Base-by-base conservation (phyloP, 2,797 vertebrate genomes). In the Microctenopoma lineatum region DNA sequence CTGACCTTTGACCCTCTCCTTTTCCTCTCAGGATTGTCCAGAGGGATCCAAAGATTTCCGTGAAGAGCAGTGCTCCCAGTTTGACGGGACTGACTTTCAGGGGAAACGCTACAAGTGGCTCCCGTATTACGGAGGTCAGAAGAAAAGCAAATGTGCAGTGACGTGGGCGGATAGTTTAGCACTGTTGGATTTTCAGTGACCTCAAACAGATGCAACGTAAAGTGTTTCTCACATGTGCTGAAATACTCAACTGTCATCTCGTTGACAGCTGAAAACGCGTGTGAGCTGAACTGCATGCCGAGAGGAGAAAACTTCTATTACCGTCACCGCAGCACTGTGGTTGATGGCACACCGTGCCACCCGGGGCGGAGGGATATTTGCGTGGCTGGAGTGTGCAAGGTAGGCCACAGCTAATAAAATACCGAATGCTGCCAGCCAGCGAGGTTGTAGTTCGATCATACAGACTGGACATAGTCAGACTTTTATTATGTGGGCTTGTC, bases 271-370 rank as follows among this genome's bases (percentile, higher is more conserved):
- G 95, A 96, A 47, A 97, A 96, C 87, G 96, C 96, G 48, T 99
- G 98, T 79, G 97, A 98, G 86, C 90, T 99, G 86, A 98, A 96
- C 94, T 99, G 98, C 88, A 98, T 98, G 71, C 98, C 98, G 16
- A 95, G 94, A 80, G 98, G 97, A 79, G 96, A 98, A 79, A 99
- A 95, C 90, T 99, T 98, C 76, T 99, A 94, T 91, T 98, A 96
- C 56, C 96, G 94, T 10, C 97, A 99, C 69, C 94, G 90, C 78
- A 94, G 92, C 62, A 70, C 95, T 0, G 98, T 98, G 73, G 84
- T 92, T 0, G 97, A 99, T 0, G 98, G 97, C 0, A 99, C 98
- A 0, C 92, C 94, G 2, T 99, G 98, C 63, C 96, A 97, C 84
- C 97, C 97, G 0, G 96, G 97, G 34, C 93, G 90, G n/a, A 85